phyloP scores from a whole-genome alignment of 1,140 invertebrate species.

The Drosophila lowei region DNA sequence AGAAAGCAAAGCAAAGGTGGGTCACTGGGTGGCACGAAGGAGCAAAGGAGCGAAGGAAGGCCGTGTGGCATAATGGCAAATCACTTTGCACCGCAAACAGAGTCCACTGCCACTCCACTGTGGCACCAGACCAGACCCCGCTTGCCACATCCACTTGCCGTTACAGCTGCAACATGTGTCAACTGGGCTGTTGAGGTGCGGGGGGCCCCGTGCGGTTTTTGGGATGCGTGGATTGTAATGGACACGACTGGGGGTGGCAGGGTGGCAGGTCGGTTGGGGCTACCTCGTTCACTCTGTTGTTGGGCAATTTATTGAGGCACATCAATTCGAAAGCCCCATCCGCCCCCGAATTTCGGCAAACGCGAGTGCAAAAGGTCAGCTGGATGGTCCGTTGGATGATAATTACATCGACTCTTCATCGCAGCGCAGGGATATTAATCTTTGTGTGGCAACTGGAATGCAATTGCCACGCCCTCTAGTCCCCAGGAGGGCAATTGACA shows the following conservation, averaged over 20 bases:
- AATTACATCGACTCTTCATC: conserved; percentile 32
- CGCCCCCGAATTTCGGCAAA: not conserved
- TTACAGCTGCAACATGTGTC: conserved; percentile 63
- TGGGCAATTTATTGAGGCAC: conserved; percentile 43
- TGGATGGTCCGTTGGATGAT: conserved; percentile 28
- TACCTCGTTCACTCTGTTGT: conserved; percentile 20
- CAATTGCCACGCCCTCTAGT: too few relatives aligned
- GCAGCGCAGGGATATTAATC: not conserved
- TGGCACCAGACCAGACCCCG: conserved; percentile 24
- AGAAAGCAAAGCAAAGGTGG: not conserved
- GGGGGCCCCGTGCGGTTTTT: conserved; percentile 14
- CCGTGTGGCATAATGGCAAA: conserved; percentile 42
- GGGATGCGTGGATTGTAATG: conserved; percentile 4
- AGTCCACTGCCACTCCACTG: conserved; percentile 15
- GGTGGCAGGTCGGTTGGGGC: not conserved
- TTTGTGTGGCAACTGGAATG: not conserved
- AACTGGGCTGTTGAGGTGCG: conserved; percentile 47
- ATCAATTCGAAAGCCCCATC: conserved; percentile 30
- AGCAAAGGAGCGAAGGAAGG: not conserved
- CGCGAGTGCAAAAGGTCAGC: conserved; percentile 11
- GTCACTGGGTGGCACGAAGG: not conserved
- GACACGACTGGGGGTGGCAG: conserved; percentile 5
- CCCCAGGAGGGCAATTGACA: not conserved
- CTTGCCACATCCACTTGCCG: conserved; percentile 33
- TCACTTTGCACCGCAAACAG: conserved; percentile 58